Base-by-base conservation (phyloP, 2,797 vertebrate species). In the Chelidonichthys spinosus region DNA sequence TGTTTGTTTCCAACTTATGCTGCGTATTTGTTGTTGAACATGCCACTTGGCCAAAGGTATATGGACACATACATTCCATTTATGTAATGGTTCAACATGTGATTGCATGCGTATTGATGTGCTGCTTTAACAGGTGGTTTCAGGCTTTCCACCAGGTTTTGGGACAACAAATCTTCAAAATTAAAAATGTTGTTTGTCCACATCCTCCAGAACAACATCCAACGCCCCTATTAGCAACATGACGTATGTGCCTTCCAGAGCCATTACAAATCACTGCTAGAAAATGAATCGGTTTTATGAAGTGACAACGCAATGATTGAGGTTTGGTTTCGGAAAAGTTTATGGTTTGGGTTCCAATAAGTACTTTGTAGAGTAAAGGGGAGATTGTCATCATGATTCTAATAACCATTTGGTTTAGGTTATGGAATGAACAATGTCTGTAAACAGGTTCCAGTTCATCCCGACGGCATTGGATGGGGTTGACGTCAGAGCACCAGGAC, bases 1-100 rank as follows among this genome's bases (percentile, higher is more conserved):
- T 55, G 59, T 72, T 50, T 54, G 71, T 75, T 55, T 76, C 69
- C 83, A 86, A 81, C 85, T 84, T 40, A 5, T 32, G 8, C 40
- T 40, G 73, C 56, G 56, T 64, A 60, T 67, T 54, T 65, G 63
- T 69, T 72, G 42, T 42, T 37, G n/a, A 54, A 63, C 37, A n/a
- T 18, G 15, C 18, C 43, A 37, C 32, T 39, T 35, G 44, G n/a
- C 33, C 54, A 63, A 36, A 72, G 49, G 58, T 68, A 55, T 55
- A 14, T 43, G 63, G 42, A 75, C 50, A 54, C 10, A n/a, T 33
- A 58, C 39, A 50, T 17, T 11, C 18, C 14, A 15, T 32, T 17
- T 4, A 36, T 15, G 40, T 32, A 3, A 25, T 10, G 4, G 10
- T 10, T 4, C 18, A 52, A 25, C 18, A 58, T 60, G 54, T 46